phyloP scores from a whole-genome alignment of 2,113 vertebrate genomes.

The Chaetops frenatus region DNA sequence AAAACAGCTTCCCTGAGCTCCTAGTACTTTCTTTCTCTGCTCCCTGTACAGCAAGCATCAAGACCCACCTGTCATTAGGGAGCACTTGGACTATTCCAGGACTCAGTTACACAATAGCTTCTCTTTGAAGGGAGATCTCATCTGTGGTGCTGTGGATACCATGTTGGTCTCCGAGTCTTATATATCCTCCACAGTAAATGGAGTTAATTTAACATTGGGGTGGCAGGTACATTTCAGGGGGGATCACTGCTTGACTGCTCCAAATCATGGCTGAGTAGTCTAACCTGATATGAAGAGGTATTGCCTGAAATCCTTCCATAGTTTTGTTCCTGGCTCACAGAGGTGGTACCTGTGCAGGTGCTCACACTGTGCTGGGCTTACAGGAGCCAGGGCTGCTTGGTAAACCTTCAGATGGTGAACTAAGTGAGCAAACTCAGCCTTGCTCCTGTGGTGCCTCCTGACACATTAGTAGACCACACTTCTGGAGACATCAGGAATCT shows the following conservation, averaged over 20 bases:
- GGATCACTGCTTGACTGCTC: not conserved
- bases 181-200: not conserved
- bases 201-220: not conserved
- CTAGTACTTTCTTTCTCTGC: not conserved
- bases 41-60: not conserved
- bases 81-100: not conserved
- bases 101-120: not conserved
- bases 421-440: not conserved
- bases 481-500: not conserved
- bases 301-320: not conserved
- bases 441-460: not conserved
- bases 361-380: not conserved
- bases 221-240: not conserved
- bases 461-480: not conserved
- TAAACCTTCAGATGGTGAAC: not conserved
- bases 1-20: not conserved
- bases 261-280: not conserved
- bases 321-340: not conserved
- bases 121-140: not conserved
- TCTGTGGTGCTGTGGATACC: not conserved
- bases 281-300: not conserved
- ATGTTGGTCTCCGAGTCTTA: not conserved
- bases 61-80: not conserved
- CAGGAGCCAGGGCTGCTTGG: not conserved
- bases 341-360: not conserved